Evolutionary conservation across 1,140 invertebrate species (phyloP), one percentile per base, ranked within the genome.

Genomic region (Lepidurus apus): DNA sequence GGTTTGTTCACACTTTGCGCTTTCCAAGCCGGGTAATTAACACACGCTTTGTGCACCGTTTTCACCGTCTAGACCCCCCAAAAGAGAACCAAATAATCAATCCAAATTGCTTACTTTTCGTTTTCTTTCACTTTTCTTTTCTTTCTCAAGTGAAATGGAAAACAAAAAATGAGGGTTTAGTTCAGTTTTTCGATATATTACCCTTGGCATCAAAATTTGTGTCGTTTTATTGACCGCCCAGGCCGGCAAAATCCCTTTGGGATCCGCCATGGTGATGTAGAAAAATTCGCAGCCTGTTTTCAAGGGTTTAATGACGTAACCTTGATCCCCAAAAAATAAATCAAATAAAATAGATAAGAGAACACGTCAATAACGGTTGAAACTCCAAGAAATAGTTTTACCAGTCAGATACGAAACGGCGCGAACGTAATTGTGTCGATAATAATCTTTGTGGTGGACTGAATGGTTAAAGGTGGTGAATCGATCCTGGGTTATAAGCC

Each of bases 201-300:
- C 88, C 85, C 93, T 92, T 24, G 94, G 94, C 7, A 93, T 94
- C 83, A 95, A 89, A 82, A 93, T 92, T 82, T 94, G 91, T 43
- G 94, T 95, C 75, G 93, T 89, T 87, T 92, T 93, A 85, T 97
- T 96, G 17, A 96, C 93, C 73, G 95, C 86, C 94, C 95, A 96
- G 10, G 91, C 90, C 11, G 94, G 95, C 79, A 97, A 85, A 81
- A 92, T 93, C 80, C 95, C 95, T 85, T 92, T 90, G 21, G 94
- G 95, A 85, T 97, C 94, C 4, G 93, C 94, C 82, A 95, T 92
- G 1, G 94, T 93, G 11, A 96, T 89, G 82, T 96, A 96, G 10
- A 91, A 92, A 42, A 95, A 85, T 85, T 91, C 90, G 82, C 92
- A 94, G 78, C 92, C 91, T 80, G 86, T 85, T 80, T 87, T 85